A percentile compares a stretch with the other conserved stretches of the same genome.
Evolutionary conservation across 2,113 vertebrate genomes (phyloP).

Genomic region (Propithecus coquereli): DNA sequence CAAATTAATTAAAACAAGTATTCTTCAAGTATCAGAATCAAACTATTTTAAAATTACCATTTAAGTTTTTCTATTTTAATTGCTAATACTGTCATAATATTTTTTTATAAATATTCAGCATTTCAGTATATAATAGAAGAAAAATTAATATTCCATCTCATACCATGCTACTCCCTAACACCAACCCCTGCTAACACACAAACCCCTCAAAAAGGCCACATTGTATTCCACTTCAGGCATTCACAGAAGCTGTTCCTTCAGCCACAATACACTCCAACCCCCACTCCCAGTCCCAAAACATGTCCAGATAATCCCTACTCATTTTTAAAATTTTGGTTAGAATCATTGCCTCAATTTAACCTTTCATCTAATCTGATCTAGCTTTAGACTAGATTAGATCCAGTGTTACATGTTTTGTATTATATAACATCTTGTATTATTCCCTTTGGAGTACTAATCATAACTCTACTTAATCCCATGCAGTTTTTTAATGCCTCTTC

Average conservation of each 20-base stretch:
- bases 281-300: neutral
- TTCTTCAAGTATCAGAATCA: slow-evolving; percentile 20
- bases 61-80: neutral
- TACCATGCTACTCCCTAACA: neutral
- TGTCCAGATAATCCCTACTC: neutral
- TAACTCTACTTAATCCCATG: neutral
- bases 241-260: slow-evolving; percentile 13
- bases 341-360: slow-evolving; percentile 4
- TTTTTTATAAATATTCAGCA: neutral
- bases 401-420: neutral
- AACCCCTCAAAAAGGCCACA: neutral
- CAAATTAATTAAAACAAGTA: neutral
- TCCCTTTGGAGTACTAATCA: neutral
- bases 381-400: neutral
- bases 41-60: neutral
- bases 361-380: neutral
- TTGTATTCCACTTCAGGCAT: neutral
- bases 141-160: neutral
- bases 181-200: neutral
- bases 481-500: neutral
- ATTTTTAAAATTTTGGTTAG: neutral
- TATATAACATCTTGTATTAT: neutral
- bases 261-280: neutral
- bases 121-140: neutral
- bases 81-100: neutral